Conservation (phyloP, 2,888 invertebrate genomes). For the Apamea crenata region DNA sequence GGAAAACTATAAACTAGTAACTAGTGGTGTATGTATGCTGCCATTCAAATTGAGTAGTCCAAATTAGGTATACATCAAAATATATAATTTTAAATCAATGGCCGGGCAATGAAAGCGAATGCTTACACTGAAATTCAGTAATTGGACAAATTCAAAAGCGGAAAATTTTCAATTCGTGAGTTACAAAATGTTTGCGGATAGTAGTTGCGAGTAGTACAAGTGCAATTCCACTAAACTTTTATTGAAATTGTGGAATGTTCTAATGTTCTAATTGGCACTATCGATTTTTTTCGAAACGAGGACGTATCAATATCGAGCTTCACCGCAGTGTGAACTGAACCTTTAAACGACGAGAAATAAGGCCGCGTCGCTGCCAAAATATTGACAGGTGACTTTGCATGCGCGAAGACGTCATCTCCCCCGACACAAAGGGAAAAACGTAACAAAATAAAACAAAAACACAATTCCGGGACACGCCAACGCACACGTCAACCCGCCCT, state of each 20-base stretch:
- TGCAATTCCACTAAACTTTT: background rate
- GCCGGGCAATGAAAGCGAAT: constrained; percentile 15
- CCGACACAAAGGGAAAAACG: constrained; percentile 67
- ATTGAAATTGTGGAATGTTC: background rate
- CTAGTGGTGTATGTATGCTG: constrained; percentile 15
- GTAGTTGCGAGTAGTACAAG: too few species aligned
- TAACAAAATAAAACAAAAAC: constrained; percentile 80
- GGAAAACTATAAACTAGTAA: background rate
- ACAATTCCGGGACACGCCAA: constrained; percentile 79
- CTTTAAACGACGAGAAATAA: constrained; percentile 66
- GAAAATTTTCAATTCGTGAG: constrained; percentile 5
- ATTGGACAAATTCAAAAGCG: constrained; percentile 32
- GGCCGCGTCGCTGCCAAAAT: constrained; percentile 65
- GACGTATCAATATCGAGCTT: constrained; percentile 16
- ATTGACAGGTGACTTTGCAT: constrained; percentile 72
- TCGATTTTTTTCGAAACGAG: background rate
- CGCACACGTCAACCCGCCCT: constrained; percentile 79
- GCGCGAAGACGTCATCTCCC: constrained; percentile 66
- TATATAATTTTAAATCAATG: constrained; percentile 37
- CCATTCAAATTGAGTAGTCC: constrained; percentile 8
- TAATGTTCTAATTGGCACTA: constrained; percentile 1
- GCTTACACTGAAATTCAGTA: constrained; percentile 14
- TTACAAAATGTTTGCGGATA: constrained; percentile 5
- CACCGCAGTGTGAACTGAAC: constrained; percentile 12
- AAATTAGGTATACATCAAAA: constrained; percentile 34